Percentiles rank a stretch among this genome's conserved stretches.
Evolutionary conservation across 2,888 invertebrate genomes (phyloP).

Genomic region (Rapana venosa): DNA sequence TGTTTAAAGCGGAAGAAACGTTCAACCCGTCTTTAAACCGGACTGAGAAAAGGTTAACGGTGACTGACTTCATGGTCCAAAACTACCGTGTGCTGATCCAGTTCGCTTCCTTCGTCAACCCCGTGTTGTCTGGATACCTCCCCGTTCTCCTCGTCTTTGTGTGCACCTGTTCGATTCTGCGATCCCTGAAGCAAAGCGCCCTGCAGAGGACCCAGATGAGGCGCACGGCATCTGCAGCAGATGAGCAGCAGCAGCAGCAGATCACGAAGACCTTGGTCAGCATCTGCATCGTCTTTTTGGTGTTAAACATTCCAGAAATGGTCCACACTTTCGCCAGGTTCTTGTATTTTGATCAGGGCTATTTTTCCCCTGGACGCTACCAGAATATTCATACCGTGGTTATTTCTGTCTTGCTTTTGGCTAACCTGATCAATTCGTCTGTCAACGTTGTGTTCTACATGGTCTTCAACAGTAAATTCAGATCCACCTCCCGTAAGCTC

Average conservation of each 20-base stretch:
- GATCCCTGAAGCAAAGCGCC: not conserved
- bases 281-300: slow-evolving; percentile 14
- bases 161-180: not conserved
- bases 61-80: not conserved
- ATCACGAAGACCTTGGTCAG: slow-evolving; percentile 13
- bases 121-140: not conserved
- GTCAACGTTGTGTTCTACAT: slow-evolving; percentile 18
- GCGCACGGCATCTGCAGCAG: not conserved
- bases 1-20: not conserved
- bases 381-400: not conserved
- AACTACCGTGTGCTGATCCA: not conserved
- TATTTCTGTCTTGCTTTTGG: not conserved
- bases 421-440: slow-evolving; percentile 6
- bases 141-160: not conserved
- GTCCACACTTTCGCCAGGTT: not conserved
- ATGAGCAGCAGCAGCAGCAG: slow-evolving; percentile 4
- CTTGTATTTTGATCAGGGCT: not conserved
- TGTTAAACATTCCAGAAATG: not conserved
- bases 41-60: not conserved
- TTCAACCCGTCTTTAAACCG: not conserved
- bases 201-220: not conserved
- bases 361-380: not conserved
- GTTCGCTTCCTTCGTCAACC: not conserved
- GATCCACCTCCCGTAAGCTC: not conserved
- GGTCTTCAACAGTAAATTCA: not conserved